Evolutionary conservation across 1,140 invertebrate species (phyloP), one percentile per base, ranked within the genome.

Genomic region (Bacillus rossius): DNA sequence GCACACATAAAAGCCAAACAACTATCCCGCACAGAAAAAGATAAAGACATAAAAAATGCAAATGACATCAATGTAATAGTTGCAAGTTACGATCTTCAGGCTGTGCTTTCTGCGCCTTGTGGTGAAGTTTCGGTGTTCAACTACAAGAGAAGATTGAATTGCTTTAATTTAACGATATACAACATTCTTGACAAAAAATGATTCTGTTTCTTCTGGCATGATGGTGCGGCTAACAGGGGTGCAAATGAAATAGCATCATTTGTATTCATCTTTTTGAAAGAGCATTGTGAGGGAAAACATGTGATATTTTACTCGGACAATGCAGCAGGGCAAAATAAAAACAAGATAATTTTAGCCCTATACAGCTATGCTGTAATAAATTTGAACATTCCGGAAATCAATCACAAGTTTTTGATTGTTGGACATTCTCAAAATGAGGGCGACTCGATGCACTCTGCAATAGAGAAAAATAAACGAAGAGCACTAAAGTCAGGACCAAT

Each of bases 381-480:
- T 20, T 57, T 60, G 42, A 62, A 49, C 54, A 61, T 65, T 22
- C 65, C 67, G 17, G 64, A 62, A 5, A 69, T 75, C 54, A 69
- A 61, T 22, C 73, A 74, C 59, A 75, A 73, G 43, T 75, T 67
- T 67, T 59, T 74, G 17, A 69, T 71, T 52, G 57, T 63, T 20
- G 73, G 71, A n/a, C 73, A 75, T 55, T 70, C 71, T 16, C 72
- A 75, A 62, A 75, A 73, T 59, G 70, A 76, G 59, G 65, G 67
- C 16, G 74, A 77, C 56, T 63, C 64, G 10, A 66, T 71, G n/a
- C 72, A 76, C 57, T 61, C 60, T 17, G 51, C 61, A 16, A 73
- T 73, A 40, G 65, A 73, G 59, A 59, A 60, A 47, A 60, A 67
- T 50, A 66, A 65, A 43, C 65, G 65, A 60, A 65, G 54, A 49